Evolutionary conservation across 1,140 invertebrate genomes (phyloP), one percentile per base, ranked within the genome.

Genomic region (Drosophila sproati): DNA sequence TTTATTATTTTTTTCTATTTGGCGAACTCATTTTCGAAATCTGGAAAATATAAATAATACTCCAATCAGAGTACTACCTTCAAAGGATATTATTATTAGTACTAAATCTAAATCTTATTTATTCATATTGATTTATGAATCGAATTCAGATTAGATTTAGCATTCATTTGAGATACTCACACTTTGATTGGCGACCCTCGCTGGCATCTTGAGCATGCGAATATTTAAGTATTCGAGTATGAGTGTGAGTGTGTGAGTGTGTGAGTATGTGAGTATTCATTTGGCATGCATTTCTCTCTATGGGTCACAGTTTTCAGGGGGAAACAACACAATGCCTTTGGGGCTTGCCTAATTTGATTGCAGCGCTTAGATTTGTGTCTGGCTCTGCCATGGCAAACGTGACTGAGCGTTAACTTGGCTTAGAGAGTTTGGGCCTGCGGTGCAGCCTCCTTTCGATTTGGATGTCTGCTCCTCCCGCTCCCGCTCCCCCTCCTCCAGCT

Each of bases 301-400:
- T 73, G 73, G 82, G 75, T 81, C 82, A 82, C 70, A 75, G 64
- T 60, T 5, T 20, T 20, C 20, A 20, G 20, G 20, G 20, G 34
- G 63, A 61, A 72, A 48, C 45, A 60, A 32, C 57, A 62, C 63
- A 73, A 68, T 74, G 68, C 34, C 37, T 70, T 70, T 66, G 67
- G 67, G 80, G 62, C 68, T 88, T 80, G 81, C 85, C 85, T 88
- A 89, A 88, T 88, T 88, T 88, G 85, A 88, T 88, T 83, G 85
- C 78, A 71, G 61, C 56, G 70, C 85, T 75, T 89, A 88, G 85
- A 88, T 88, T 88, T 88, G 80, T 72, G 80, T 71, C 73, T 71
- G 68, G 61, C 61, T 54, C 68, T 62, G 68, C 31, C 10, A 8
- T 43, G 37, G 61, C 77, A 78, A 87, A 88, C 83, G 83, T 87